Percentiles rank a stretch among this genome's conserved stretches.
Evolutionary conservation across 2,888 invertebrate species (phyloP).

Genomic region (Pyrrhosoma nymphula): DNA sequence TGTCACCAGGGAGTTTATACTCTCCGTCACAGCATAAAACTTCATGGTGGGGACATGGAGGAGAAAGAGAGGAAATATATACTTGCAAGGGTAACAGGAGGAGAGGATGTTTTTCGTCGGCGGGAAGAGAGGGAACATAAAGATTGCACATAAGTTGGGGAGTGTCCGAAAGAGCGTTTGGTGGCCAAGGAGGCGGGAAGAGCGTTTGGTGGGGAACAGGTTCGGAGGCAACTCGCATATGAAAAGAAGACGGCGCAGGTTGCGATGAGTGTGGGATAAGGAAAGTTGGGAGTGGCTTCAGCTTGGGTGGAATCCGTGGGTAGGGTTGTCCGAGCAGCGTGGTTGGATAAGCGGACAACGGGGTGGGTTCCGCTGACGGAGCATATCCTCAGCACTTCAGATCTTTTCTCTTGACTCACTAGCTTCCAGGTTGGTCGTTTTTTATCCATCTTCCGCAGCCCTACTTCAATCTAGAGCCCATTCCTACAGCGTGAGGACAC

Average conservation of each 20-base stretch:
- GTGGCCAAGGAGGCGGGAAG: neutral
- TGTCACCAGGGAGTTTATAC: no score
- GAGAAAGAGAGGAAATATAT: no score
- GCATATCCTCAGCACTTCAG: neutral
- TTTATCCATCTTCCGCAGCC: neutral
- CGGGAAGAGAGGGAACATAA: no score
- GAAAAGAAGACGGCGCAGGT: neutral
- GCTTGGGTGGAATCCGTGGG: neutral
- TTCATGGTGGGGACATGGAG: no score
- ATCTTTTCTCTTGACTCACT: neutral
- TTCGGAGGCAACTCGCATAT: neutral
- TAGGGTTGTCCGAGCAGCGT: neutral
- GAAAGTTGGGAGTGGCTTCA: neutral
- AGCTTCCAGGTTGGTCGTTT: neutral
- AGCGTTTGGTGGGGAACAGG: neutral
- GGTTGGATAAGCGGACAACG: neutral
- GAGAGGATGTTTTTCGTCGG: no score
- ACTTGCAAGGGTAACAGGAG: no score
- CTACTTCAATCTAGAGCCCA: neutral
- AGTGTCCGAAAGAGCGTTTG: neutral
- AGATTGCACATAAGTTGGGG: neutral
- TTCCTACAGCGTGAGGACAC: neutral
- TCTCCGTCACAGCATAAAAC: no score
- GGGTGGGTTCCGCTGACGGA: slow-evolving; percentile 16
- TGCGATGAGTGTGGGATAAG: neutral